Base-by-base conservation (phyloP, 2,113 vertebrate species). In the Corythornis madagascariensis region DNA sequence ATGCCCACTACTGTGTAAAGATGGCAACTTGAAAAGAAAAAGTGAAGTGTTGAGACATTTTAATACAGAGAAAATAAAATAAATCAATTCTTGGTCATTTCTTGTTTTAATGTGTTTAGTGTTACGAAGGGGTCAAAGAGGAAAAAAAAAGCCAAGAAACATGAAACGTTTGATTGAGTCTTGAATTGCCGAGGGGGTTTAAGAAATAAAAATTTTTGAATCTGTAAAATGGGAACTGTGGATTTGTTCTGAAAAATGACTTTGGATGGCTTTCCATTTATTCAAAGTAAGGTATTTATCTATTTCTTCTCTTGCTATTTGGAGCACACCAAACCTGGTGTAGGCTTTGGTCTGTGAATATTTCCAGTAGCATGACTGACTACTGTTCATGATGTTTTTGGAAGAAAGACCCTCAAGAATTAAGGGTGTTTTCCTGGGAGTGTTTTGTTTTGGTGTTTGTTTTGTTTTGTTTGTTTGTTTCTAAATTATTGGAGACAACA, bases 1-100 rank as follows among this genome's bases (percentile, higher is more conserved):
- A 86, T 88, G 83, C 48, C 55, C 48, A 60, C 25, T 67, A 83
- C 35, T 33, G 64, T 60, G 88, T 43, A 77, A 89, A 94, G 91
- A 83, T 48, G 76, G 72, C 72, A 94, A 40, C 80, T 60, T 84
- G 77, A 90, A 88, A 90, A 63, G 81, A 80, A 81, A 73, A 83
- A 75, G 47, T 59, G 80, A 93, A 81, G n/a, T 72, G 65, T 77
- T 29, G 57, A 86, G 70, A 70, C 73, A 74, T 86, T 92, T 75
- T 47, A 67, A 64, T 56, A 24, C 20, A 77, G 55, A 77, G 65
- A 63, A 86, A 70, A 77, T 60, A 88, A 75, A 88, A 92, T 6
- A 88, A 94, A 92, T 93, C 33, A 95, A 70, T 90, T 77, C 29
- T 66, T 71, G 86, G 50, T 61, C 35, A 92, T 84, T 88, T 93